These are phyloP conservation scores for Penaeus vannamei DNA, from an alignment of 1,140 invertebrate species.

Conservation along the genomic window DNA sequence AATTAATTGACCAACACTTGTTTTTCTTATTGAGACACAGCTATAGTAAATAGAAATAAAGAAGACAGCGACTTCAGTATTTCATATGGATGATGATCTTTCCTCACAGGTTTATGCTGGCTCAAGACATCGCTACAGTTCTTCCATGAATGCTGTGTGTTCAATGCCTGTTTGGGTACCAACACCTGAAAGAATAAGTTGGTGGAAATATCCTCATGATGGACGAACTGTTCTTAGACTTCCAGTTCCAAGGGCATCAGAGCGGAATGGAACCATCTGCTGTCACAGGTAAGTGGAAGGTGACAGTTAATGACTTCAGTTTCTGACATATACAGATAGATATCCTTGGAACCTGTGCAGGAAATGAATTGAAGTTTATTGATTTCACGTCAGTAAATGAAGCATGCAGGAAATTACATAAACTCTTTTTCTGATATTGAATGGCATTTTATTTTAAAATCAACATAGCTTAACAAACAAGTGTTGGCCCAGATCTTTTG, in stretches of 20 bases:
- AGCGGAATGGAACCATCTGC: conserved; percentile 89
- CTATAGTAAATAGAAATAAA: conserved; percentile 32
- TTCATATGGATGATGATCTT: conserved; percentile 9
- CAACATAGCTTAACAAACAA: background rate
- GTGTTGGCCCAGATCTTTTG: background rate
- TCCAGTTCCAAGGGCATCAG: conserved; percentile 81
- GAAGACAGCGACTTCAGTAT: background rate
- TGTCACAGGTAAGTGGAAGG: conserved; percentile 77
- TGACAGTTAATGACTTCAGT: background rate
- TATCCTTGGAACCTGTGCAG: conserved; percentile 22
- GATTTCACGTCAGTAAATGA: too few species aligned
- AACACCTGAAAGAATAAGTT: conserved; percentile 78
- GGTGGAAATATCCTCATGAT: conserved; percentile 80
- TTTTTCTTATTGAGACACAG: too few species aligned
- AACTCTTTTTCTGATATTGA: too few species aligned
- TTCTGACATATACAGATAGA: conserved; percentile 11
- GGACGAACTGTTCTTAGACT: conserved; percentile 80
- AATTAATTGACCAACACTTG: too few species aligned
- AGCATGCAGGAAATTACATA: too few species aligned
- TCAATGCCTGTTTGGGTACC: conserved; percentile 81
- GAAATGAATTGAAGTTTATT: conserved; percentile 10
- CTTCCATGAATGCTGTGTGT: conserved; percentile 73
- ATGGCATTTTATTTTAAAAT: too few species aligned
- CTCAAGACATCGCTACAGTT: conserved; percentile 55
- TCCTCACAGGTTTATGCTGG: conserved; percentile 68